A percentile compares a stretch with the other conserved stretches of the same genome.
Conservation (phyloP, 2,888 invertebrate species). For the Luperina nickerlii region DNA sequence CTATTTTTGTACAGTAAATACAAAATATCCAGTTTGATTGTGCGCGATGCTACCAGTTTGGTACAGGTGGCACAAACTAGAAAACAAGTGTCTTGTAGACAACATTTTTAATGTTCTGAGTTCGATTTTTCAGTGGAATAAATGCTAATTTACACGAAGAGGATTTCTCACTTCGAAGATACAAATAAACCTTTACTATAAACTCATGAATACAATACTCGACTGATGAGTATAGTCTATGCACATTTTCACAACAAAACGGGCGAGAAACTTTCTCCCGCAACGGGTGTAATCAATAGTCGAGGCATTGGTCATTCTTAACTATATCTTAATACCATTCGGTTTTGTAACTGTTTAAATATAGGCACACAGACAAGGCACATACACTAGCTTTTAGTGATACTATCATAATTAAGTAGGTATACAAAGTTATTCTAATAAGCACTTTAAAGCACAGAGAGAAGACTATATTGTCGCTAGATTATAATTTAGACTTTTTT, state of each 20-base stretch:
- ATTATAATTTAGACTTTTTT: background rate
- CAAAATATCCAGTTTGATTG: slow-evolving; percentile 14
- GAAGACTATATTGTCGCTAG: slow-evolving; percentile 1
- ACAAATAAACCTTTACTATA: too few species aligned
- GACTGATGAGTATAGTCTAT: background rate
- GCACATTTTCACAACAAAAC: background rate
- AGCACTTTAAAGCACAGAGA: slow-evolving; percentile 26
- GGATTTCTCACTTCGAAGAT: too few species aligned
- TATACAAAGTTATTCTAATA: slow-evolving; percentile 21
- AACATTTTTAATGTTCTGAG: background rate
- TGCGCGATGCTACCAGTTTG: background rate
- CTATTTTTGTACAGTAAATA: background rate
- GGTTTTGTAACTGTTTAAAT: slow-evolving; percentile 3
- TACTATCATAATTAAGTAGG: slow-evolving; percentile 21
- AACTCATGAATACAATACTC: background rate
- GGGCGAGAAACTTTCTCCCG: too few species aligned
- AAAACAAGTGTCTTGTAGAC: slow-evolving; percentile 1
- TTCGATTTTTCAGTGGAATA: background rate
- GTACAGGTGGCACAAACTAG: background rate
- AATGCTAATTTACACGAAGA: background rate
- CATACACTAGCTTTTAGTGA: slow-evolving; percentile 13
- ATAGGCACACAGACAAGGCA: slow-evolving; percentile 55
- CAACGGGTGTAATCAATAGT: background rate
- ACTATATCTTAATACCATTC: slow-evolving; percentile 27
- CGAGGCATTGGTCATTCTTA: background rate